phyloP scores from a whole-genome alignment of 2,797 vertebrate species.

The Melopsittacus undulatus region DNA sequence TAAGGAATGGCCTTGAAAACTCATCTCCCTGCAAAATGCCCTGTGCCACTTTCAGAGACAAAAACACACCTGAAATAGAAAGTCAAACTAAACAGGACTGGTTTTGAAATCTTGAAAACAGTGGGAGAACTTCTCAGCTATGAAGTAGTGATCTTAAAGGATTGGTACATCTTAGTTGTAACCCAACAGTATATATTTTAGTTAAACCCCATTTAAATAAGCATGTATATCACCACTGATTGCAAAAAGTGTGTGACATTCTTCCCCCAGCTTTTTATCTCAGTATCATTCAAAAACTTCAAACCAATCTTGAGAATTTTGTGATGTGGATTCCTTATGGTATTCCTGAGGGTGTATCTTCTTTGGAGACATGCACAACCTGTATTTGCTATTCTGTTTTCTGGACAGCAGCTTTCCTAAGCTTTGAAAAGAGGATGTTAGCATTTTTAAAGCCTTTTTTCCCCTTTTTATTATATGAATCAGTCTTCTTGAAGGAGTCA shows the following conservation, averaged over 20 bases:
- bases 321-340: not conserved
- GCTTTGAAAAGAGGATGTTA: conserved; percentile 70
- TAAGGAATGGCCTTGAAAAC: not conserved
- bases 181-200: not conserved
- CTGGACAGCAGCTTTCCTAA: conserved; percentile 51
- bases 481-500: conserved; percentile 76
- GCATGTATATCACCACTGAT: not conserved
- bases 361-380: conserved; percentile 21
- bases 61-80: not conserved
- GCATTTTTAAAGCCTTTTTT: conserved; percentile 75
- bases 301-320: conserved; percentile 38
- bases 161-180: not conserved
- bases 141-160: not conserved
- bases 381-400: conserved; percentile 67
- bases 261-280: not conserved
- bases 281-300: conserved; percentile 33
- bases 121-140: not conserved
- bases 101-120: not conserved
- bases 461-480: conserved; percentile 73
- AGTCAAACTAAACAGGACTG: not conserved
- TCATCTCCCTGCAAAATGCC: not conserved
- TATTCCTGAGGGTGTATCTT: conserved; percentile 23
- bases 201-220: conserved; percentile 17
- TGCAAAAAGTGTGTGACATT: not conserved
- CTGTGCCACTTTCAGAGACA: not conserved